Evolutionary conservation across 2,113 vertebrate genomes (phyloP), one percentile per base, ranked within the genome.

Genomic region (Paramormyrops kingsleyae): DNA sequence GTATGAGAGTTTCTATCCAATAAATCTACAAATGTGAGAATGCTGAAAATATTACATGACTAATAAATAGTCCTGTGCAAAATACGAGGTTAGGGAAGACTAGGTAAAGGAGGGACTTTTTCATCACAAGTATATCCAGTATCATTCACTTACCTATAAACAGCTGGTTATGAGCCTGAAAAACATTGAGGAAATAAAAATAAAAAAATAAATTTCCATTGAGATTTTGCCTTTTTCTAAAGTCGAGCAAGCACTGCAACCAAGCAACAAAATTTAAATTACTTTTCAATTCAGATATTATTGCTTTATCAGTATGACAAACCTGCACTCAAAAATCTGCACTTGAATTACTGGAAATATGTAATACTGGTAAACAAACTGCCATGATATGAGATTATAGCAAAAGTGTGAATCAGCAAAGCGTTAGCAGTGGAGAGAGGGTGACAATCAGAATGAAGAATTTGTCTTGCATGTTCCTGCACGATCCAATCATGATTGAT

Each of bases 401-500:
- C 44, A 50, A 31, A 86, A 88, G 53, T 42, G 35, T 42, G 12
- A 88, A 24, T 10, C 21, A n/a, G 46, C 24, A 49, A 47, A 86
- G 47, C 46, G n/a, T 70, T 47, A 52, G 17, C 46, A 9, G 70
- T 8, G 6, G 27, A 50, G 49, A 42, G 39, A 21, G 56, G 35
- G 49, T 88, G 39, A 49, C 46, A 39, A 19, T 89, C 49, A 80
- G 70, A 47, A 27, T 31, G 62, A 47, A 31, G 56, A 47, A 42
- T 39, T 13, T 80, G 70, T 42, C 27, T 42, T 35, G 62, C 8
- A 70, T 83, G 88, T 47, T 39, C 3, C 39, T 47, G 52, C 39
- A 35, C 21, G 3, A 85, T 62, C 24, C 13, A 39, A 84, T 62
- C 50, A 80, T 89, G 89, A 89, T 47, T 85, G 89, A 89, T 85